These are phyloP conservation scores for Lycophotia porphyrea DNA, from an alignment of 2,888 invertebrate genomes.

Conservation along the genomic window DNA sequence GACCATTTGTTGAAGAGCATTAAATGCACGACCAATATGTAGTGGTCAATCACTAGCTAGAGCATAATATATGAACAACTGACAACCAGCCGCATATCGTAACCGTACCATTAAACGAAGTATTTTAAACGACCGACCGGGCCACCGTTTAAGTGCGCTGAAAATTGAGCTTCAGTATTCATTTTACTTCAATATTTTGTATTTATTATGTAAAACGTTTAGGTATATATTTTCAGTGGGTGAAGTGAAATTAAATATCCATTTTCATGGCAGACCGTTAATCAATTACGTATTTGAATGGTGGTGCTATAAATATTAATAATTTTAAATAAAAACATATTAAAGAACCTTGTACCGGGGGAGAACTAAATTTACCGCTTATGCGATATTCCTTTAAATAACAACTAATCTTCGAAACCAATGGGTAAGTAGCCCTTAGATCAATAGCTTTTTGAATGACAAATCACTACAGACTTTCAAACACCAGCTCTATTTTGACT, in stretches of 20 bases:
- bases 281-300: conserved; percentile 1
- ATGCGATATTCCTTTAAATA: not conserved
- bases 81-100: conserved; percentile 1
- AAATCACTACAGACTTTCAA: not conserved
- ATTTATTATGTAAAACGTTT: conserved; percentile 12
- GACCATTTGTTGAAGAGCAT: conserved; percentile 1
- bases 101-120: conserved; percentile 19
- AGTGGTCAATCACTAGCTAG: conserved; percentile 2
- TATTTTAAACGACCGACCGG: conserved; percentile 35
- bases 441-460: not conserved
- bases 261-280: conserved; percentile 15
- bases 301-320: conserved; percentile 10
- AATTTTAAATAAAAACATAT: not conserved
- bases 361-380: not conserved
- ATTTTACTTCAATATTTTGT: conserved; percentile 29
- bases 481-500: not conserved
- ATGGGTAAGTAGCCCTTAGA: not conserved
- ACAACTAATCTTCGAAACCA: not conserved
- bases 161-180: conserved; percentile 31
- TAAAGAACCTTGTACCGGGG: not conserved
- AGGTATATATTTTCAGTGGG: conserved; percentile 6
- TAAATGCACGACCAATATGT: conserved; percentile 6
- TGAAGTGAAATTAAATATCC: conserved; percentile 2
- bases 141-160: not conserved
- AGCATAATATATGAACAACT: conserved; percentile 6